Evolutionary conservation across 2,113 vertebrate genomes (phyloP).

Genomic region (Myrmecobius fasciatus): DNA sequence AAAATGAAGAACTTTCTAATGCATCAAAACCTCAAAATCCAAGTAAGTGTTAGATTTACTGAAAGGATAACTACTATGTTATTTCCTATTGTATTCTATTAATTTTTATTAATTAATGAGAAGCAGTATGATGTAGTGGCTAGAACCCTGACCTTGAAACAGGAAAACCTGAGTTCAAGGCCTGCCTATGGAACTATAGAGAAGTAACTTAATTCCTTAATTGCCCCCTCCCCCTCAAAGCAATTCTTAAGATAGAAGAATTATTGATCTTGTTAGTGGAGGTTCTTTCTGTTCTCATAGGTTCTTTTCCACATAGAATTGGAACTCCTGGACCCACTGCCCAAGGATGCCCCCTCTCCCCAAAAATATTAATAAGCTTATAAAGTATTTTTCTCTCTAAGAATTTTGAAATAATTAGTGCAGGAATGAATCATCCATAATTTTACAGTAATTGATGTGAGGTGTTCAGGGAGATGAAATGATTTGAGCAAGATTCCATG

Average conservation of each 20-base stretch:
- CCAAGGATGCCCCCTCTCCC: not conserved
- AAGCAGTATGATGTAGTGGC: not conserved
- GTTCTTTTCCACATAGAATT: not conserved
- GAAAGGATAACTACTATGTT: not conserved
- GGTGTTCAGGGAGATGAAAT: not conserved
- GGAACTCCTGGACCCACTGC: too few relatives aligned
- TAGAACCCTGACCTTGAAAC: not conserved
- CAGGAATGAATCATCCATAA: not conserved
- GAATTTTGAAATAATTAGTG: not conserved
- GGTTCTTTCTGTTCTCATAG: not conserved
- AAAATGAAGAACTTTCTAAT: constrained; percentile 85
- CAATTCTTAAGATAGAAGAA: not conserved
- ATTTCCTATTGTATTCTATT: not conserved
- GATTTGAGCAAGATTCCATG: not conserved
- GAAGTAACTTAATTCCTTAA: not conserved
- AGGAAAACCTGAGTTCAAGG: not conserved
- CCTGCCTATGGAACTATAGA: not conserved
- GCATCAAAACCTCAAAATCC: constrained; percentile 85
- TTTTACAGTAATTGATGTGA: not conserved
- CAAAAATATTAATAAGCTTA: not conserved
- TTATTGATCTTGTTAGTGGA: not conserved
- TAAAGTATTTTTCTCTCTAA: not conserved
- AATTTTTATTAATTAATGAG: not conserved
- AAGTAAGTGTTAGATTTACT: constrained; percentile 80
- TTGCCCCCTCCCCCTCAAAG: not conserved